Evolutionary conservation across 2,888 invertebrate species (phyloP), one percentile per base, ranked within the genome.

Genomic region (Sarcophaga carnaria): DNA sequence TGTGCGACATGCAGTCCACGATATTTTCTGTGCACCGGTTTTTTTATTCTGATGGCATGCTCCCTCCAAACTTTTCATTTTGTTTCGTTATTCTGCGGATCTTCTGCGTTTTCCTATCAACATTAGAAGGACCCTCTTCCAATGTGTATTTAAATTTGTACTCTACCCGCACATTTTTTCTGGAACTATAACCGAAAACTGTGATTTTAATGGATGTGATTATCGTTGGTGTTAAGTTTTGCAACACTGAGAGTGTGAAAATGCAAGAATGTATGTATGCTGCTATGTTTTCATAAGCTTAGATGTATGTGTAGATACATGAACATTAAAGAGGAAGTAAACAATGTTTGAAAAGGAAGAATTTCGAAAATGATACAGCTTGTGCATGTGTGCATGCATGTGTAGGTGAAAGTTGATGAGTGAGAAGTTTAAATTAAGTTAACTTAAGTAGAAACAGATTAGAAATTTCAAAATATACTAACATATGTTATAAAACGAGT

Each of bases 391-490:
- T 62, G 62, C n/a, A 11, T 54, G 17, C 12, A 54, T 54, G 54
- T 14, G 17, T 54, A 14, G 12, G 54, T 54, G 17, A 12, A 54
- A 54, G 54, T 54, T 54, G 12, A 37, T 37, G 59, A n/a, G 70
- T 64, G 74, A 45, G 74, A 83, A 84, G 63, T 80, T 80, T 63
- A 80, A 66, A 79, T 75, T 80, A 79, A 79, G 47, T 75, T 83
- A 66, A 78, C 78, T 78, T 67, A 83, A 75, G 70, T 75, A 59
- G 74, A 80, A 80, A 71, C 59, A 80, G 75, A 75, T 84, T 82
- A 77, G 20, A 69, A 69, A 66, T 74, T 72, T 66, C 37, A 64
- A 4, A n/a, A 69, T 20, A 2, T 22, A 69, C n/a, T 11, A 45
- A 69, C 11, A 47, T 47, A 64, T 49, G 49, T 49, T 49, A 25